Evolutionary conservation across 2,113 vertebrate species (phyloP).

Genomic region (Nycticryphes semicollaris): DNA sequence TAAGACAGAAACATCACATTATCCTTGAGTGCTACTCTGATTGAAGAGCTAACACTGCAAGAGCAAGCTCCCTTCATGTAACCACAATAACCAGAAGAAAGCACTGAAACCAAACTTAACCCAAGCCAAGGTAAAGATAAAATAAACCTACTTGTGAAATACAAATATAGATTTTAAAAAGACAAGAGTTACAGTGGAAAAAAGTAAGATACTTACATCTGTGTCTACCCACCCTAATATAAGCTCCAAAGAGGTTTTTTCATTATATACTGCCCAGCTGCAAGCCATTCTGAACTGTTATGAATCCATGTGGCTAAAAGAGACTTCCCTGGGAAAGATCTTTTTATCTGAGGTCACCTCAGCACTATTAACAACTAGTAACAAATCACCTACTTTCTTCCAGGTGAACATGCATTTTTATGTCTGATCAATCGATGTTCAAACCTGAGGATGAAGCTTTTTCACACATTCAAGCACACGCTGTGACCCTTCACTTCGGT

Average conservation of each 20-base stretch:
- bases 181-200: not conserved
- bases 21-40: not conserved
- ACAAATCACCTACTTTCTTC: not conserved
- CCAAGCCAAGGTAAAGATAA: not conserved
- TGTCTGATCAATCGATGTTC: not conserved
- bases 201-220: not conserved
- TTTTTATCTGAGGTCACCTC: not conserved
- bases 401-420: not conserved
- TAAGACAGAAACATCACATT: not conserved
- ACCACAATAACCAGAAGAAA: not conserved
- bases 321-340: not conserved
- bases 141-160: not conserved
- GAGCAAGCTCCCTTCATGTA: not conserved
- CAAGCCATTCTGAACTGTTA: not conserved
- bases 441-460: not conserved
- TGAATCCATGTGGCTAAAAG: fast-evolving
- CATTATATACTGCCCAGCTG: not conserved
- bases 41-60: not conserved
- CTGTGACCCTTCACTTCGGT: not conserved
- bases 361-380: not conserved
- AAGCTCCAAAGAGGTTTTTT: not conserved
- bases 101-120: not conserved
- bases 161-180: not conserved
- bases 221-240: not conserved
- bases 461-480: not conserved